Percentiles rank a stretch among this genome's conserved stretches.
phyloP scores from a whole-genome alignment of 2,888 invertebrate species.

The Theristus sp. region DNA sequence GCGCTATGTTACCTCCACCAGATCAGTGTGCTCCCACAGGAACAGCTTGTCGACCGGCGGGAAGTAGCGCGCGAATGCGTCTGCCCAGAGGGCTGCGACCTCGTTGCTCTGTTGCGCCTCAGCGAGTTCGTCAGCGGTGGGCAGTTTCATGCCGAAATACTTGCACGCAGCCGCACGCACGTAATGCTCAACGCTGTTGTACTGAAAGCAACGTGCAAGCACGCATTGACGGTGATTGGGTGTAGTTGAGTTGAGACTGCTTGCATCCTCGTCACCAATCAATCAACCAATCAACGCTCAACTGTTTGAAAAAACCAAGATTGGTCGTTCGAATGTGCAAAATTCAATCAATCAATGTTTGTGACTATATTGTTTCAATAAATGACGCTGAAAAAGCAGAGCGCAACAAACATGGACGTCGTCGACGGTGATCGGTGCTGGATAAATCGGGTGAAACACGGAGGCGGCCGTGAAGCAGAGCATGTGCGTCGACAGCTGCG shows the following conservation, averaged over 20 bases:
- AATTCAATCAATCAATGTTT: too few species aligned
- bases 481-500: conserved; percentile 7
- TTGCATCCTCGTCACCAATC: too few species aligned
- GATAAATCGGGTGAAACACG: conserved; percentile 25
- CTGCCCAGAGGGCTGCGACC: neutral
- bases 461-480: conserved; percentile 26
- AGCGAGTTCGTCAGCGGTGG: neutral
- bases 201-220: too few species aligned
- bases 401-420: too few species aligned
- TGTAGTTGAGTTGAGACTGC: too few species aligned
- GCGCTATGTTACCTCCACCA: too few species aligned
- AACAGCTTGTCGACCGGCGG: conserved; percentile 1
- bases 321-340: too few species aligned
- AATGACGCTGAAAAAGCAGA: too few species aligned
- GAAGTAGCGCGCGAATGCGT: neutral
- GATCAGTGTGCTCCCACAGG: neutral
- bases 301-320: too few species aligned
- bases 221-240: too few species aligned
- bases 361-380: too few species aligned
- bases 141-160: neutral
- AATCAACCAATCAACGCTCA: too few species aligned
- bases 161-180: neutral
- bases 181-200: neutral
- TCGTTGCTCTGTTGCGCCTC: neutral
- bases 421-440: conserved; percentile 14